These are phyloP conservation scores for Drosophila kuntzei DNA, from an alignment of 2,888 invertebrate species.

Conservation along the genomic window DNA sequence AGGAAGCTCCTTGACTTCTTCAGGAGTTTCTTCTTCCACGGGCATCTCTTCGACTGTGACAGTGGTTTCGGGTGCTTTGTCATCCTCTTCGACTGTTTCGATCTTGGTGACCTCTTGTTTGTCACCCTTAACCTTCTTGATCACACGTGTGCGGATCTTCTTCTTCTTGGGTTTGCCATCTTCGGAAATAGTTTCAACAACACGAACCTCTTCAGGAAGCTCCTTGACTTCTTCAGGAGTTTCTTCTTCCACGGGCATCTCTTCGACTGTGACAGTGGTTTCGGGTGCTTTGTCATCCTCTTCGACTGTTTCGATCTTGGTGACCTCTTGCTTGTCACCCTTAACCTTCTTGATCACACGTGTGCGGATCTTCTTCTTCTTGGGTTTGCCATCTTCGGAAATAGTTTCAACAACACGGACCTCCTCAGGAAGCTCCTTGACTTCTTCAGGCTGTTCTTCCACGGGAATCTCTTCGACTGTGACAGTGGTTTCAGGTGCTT, in stretches of 20 bases:
- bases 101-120: slow-evolving; percentile 36
- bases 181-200: slow-evolving; percentile 13
- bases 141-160: slow-evolving; percentile 39
- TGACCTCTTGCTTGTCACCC: slow-evolving; percentile 36
- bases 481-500: slow-evolving; percentile 21
- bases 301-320: slow-evolving; percentile 32
- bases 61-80: slow-evolving; percentile 35
- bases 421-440: slow-evolving; percentile 27
- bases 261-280: slow-evolving; percentile 26
- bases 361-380: slow-evolving; percentile 32
- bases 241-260: slow-evolving; percentile 15
- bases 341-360: slow-evolving; percentile 30
- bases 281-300: slow-evolving; percentile 29
- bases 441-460: slow-evolving; percentile 18
- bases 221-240: slow-evolving; percentile 16
- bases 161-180: slow-evolving; percentile 27
- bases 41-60: slow-evolving; percentile 37
- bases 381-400: slow-evolving; percentile 21
- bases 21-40: slow-evolving; percentile 6
- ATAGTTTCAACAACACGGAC: slow-evolving; percentile 28
- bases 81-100: slow-evolving; percentile 40
- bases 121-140: slow-evolving; percentile 54
- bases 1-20: slow-evolving; percentile 27
- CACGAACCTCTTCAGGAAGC: slow-evolving; percentile 25
- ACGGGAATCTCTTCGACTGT: slow-evolving; percentile 25